These are phyloP conservation scores for Venustaconcha ellipsiformis DNA, from an alignment of 1,140 invertebrate species.

Conservation along the genomic window DNA sequence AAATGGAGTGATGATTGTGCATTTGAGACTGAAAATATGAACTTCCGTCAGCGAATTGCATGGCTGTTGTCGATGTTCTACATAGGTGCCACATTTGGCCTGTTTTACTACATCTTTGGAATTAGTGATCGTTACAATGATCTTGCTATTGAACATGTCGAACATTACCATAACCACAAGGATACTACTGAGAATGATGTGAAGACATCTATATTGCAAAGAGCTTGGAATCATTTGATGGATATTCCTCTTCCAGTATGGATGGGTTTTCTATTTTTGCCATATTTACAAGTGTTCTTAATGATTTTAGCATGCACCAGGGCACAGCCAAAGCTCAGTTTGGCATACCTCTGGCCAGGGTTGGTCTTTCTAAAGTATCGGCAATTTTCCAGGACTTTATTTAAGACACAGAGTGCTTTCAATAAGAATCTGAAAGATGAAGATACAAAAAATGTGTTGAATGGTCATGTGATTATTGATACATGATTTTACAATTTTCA, in stretches of 20 bases:
- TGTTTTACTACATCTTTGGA: conserved; percentile 63
- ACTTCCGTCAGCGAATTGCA: conserved; percentile 61
- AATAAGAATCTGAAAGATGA: too few relatives aligned
- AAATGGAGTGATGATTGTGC: too few relatives aligned
- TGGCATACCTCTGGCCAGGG: conserved; percentile 58
- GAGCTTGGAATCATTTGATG: conserved; percentile 48
- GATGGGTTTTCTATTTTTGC: conserved; percentile 51
- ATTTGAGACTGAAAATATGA: conserved; percentile 42
- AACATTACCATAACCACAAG: conserved; percentile 42
- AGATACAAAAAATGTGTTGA: too few relatives aligned
- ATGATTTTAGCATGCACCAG: conserved; percentile 59
- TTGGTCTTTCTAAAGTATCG: conserved; percentile 48
- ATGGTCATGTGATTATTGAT: too few relatives aligned
- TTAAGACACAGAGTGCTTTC: too few relatives aligned
- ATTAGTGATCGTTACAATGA: conserved; percentile 60
- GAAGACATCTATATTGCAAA: conserved; percentile 15
- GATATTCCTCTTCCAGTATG: conserved; percentile 56
- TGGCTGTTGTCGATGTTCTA: conserved; percentile 52
- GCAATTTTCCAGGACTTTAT: conserved; percentile 15
- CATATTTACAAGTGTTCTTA: conserved; percentile 61
- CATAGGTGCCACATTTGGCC: conserved; percentile 46
- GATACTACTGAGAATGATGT: conserved; percentile 2
- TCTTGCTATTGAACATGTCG: conserved; percentile 57
- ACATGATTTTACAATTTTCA: too few relatives aligned
- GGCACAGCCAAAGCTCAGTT: conserved; percentile 52